These are phyloP conservation scores for Danio jaintianensis DNA, from an alignment of 2,797 vertebrate species.

Conservation along the genomic window DNA sequence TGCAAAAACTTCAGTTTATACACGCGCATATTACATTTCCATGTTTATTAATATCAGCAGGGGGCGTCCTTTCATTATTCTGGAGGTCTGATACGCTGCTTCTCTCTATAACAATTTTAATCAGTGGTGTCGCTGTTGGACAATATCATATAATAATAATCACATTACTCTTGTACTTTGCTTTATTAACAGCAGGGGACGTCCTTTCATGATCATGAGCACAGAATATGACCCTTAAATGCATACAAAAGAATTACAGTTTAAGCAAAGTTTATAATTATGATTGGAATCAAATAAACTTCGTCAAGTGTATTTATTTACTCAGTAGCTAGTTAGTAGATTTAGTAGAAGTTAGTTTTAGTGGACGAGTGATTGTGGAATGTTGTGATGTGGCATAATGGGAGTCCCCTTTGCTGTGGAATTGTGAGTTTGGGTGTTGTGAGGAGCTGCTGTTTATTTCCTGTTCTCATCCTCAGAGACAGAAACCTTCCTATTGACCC, in stretches of 20 bases:
- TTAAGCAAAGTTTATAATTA: no score
- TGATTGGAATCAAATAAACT: no score
- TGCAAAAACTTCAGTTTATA: not conserved
- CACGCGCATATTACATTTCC: not conserved
- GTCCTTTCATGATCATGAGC: not conserved
- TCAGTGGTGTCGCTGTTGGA: not conserved
- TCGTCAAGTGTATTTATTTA: no score
- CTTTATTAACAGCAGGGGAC: conserved; percentile 8
- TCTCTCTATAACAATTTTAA: not conserved
- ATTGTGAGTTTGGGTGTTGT: conserved; percentile 31
- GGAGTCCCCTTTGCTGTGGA: conserved; percentile 15
- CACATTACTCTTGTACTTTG: not conserved
- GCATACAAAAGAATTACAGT: not conserved
- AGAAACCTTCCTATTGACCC: conserved; percentile 12
- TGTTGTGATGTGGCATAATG: not conserved
- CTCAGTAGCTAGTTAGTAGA: not conserved
- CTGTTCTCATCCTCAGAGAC: conserved; percentile 4
- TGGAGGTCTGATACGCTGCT: not conserved
- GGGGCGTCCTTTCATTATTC: conserved; percentile 5
- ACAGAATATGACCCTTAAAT: not conserved
- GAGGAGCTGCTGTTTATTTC: conserved; percentile 1
- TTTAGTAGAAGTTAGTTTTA: not conserved
- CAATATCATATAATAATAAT: no score
- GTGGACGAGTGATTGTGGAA: not conserved
- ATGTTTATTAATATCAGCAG: conserved; percentile 30